phyloP scores from a whole-genome alignment of 2,888 invertebrate genomes.

The Philereme transversata region DNA sequence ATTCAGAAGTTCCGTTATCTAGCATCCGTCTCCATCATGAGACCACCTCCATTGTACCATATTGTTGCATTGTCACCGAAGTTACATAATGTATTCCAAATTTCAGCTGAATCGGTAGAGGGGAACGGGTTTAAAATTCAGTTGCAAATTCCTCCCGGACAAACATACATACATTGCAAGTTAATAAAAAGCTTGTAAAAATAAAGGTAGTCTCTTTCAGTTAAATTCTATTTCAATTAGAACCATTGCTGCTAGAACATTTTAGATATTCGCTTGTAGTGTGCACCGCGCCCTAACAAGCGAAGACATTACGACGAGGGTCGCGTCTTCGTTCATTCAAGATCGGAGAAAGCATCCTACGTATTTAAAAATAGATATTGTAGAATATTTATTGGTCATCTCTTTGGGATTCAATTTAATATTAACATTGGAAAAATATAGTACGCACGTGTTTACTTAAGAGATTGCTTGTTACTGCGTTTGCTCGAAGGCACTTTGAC shows the following conservation, averaged over 20 bases:
- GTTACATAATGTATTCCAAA: too few relatives aligned
- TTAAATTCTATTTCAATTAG: background rate
- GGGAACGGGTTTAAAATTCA: too few relatives aligned
- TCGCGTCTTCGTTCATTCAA: conserved; percentile 78
- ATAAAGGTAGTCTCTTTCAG: background rate
- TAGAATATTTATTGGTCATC: conserved; percentile 78
- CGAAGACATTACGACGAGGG: conserved; percentile 76
- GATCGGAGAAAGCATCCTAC: conserved; percentile 80
- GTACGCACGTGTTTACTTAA: conserved; percentile 65
- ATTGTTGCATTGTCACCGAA: too few relatives aligned
- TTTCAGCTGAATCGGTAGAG: too few relatives aligned
- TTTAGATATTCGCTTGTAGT: conserved; percentile 42
- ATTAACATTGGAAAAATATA: conserved; percentile 76
- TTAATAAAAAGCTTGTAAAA: too few relatives aligned
- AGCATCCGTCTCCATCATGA: too few relatives aligned
- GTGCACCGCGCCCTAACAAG: conserved; percentile 50
- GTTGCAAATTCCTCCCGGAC: too few relatives aligned
- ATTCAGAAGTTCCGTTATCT: too few relatives aligned
- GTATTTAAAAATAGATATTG: conserved; percentile 81
- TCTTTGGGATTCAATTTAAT: conserved; percentile 78
- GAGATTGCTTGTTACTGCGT: conserved; percentile 53
- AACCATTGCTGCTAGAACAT: background rate
- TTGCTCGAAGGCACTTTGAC: conserved; percentile 46
- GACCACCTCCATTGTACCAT: too few relatives aligned
- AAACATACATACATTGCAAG: too few relatives aligned